Conservation (phyloP, 2,888 invertebrate species). For the Strigamia transsilvanica region DNA sequence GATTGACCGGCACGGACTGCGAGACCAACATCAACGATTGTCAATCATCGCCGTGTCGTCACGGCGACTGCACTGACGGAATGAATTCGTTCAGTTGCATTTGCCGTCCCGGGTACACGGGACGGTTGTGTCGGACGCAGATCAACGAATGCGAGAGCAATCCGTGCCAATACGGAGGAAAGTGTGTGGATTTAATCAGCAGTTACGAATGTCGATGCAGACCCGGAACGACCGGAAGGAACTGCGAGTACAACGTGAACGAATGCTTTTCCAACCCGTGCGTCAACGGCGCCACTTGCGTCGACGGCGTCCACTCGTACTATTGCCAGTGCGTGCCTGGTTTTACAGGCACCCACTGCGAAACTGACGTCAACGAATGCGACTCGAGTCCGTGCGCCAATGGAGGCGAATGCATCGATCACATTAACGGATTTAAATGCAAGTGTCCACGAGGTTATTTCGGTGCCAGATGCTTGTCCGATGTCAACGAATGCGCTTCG, state of each 20-base stretch:
- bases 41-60: slow-evolving; percentile 87
- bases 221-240: slow-evolving; percentile 86
- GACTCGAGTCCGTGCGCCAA: slow-evolving; percentile 88
- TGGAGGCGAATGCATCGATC: slow-evolving; percentile 87
- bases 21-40: slow-evolving; percentile 93
- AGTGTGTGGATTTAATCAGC: slow-evolving; percentile 87
- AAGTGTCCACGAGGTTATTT: slow-evolving; percentile 91
- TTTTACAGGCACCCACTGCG: slow-evolving; percentile 86
- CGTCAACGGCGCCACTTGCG: slow-evolving; percentile 87
- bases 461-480: slow-evolving; percentile 87
- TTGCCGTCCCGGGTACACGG: slow-evolving; percentile 92
- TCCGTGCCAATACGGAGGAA: slow-evolving; percentile 92
- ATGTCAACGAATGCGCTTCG: slow-evolving; percentile 92
- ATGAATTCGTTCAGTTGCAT: slow-evolving; percentile 91
- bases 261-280: slow-evolving; percentile 95
- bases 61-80: slow-evolving; percentile 90
- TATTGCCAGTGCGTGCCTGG: slow-evolving; percentile 90
- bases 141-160: slow-evolving; percentile 69
- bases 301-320: slow-evolving; percentile 91
- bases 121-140: slow-evolving; percentile 90
- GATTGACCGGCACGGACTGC: slow-evolving; percentile 75
- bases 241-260: slow-evolving; percentile 93
- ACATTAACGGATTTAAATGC: slow-evolving; percentile 87
- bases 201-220: slow-evolving; percentile 91
- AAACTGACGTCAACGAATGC: slow-evolving; percentile 92